Base-by-base conservation (phyloP, 2,113 vertebrate species). In the Ceyx cyanopectus region DNA sequence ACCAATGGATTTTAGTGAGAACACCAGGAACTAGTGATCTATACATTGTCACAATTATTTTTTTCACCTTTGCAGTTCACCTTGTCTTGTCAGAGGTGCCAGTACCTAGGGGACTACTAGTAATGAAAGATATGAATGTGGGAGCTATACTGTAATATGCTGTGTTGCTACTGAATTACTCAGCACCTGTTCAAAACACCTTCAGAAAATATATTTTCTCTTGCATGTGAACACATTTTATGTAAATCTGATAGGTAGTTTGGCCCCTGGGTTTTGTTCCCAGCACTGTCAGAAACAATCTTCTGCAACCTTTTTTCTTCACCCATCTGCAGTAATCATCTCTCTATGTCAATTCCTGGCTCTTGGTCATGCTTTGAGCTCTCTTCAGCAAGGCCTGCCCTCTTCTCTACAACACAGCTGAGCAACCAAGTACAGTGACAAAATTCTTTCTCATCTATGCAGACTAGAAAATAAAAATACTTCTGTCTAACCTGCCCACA, bases 211-310 rank as follows among this genome's bases (percentile, higher is more conserved):
- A 81, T 45, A 72, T 89, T 96, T 94, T 92, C 81, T 75, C 89
- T 79, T 93, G 62, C n/a, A 93, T 94, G 84, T 91, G 65, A 90
- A 94, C 94, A 68, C 84, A 79, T 89, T 92, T 93, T 94, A 95
- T 93, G 94, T 89, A 93, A 93, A 94, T 92, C 86, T 93, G 84
- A 72, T 79, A 75, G 88, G 84, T 81, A 69, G 73, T 81, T 92
- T 94, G 84, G 87, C 94, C 89, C 81, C 62, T 94, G 87, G 89
- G 91, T 92, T 95, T 93, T 96, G 61, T 93, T 96, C 69, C 69
- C 66, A 65, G 57, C 74, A 61, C 86, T 87, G 77, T 96, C 91
- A 87, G 84, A 90, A 96, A 58, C 73, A 94, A 91, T 96, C 65
- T 89, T 92, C 81, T 93, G 74, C 77, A 90, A 90, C 84, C 83